These are phyloP conservation scores for Lamellibrachia luymesi DNA, from an alignment of 1,140 invertebrate species.

Conservation along the genomic window DNA sequence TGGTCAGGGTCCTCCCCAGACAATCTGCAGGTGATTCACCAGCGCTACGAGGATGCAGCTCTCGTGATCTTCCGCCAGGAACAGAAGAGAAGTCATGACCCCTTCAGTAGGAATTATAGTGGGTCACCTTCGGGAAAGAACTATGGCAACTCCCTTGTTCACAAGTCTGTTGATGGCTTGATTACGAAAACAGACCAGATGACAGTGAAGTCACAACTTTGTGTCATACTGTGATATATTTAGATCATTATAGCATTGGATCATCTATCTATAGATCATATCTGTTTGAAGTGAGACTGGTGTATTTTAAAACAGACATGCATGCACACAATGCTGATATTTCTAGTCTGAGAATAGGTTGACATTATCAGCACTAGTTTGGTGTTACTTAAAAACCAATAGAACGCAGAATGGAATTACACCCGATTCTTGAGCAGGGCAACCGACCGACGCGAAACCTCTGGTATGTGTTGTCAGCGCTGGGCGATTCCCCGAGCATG, in stretches of 20 bases:
- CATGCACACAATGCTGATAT: constrained; percentile 6
- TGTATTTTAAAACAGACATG: background rate
- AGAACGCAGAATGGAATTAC: constrained; percentile 46
- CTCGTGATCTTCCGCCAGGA: constrained; percentile 49
- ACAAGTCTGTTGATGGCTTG: constrained; percentile 30
- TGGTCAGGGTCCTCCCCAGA: constrained; percentile 22
- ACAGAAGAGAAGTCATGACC: constrained; percentile 31
- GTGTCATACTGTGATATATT: constrained; percentile 36
- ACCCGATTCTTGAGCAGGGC: constrained; percentile 48
- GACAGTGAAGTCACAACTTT: constrained; percentile 41
- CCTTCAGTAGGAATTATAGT: background rate
- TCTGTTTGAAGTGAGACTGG: background rate
- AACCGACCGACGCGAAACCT: constrained; percentile 40
- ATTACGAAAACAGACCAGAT: constrained; percentile 39
- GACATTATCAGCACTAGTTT: background rate
- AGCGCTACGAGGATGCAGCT: constrained; percentile 56
- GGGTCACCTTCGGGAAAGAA: background rate
- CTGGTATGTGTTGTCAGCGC: constrained; percentile 52
- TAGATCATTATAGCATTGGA: background rate
- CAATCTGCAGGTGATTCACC: constrained; percentile 42
- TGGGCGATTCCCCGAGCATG: constrained; percentile 51
- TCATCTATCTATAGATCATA: constrained; percentile 12
- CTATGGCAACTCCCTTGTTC: constrained; percentile 24
- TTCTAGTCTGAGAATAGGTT: background rate
- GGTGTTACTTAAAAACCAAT: background rate